Evolutionary conservation across 2,113 vertebrate genomes (phyloP).

Genomic region (Hystrix cristata): DNA sequence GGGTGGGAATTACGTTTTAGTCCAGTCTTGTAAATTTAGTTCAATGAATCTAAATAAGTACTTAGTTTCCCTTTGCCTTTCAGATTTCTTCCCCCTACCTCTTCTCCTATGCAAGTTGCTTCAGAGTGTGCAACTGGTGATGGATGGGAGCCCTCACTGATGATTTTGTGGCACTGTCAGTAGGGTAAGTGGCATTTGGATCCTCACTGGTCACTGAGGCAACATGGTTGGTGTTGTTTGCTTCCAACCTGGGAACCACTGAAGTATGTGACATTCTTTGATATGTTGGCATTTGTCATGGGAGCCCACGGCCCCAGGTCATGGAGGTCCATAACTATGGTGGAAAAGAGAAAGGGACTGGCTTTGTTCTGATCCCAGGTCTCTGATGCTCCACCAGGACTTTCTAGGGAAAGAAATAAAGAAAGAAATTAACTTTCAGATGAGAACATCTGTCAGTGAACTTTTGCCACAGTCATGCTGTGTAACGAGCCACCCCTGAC

Average conservation of each 20-base stretch:
- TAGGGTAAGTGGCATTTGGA: neutral
- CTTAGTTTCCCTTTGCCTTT: slow-evolving; percentile 14
- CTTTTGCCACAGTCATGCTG: neutral
- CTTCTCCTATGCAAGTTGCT: neutral
- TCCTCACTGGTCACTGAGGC: neutral
- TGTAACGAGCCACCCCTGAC: neutral
- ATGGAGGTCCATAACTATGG: too few relatives aligned
- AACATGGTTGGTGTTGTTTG: neutral
- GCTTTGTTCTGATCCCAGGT: neutral
- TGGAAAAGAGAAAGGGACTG: neutral
- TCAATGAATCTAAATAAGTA: slow-evolving; percentile 2
- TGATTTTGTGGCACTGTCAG: neutral
- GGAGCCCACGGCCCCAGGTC: neutral
- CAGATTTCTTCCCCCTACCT: neutral
- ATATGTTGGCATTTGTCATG: neutral
- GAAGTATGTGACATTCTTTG: neutral
- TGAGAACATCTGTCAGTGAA: slow-evolving; percentile 9
- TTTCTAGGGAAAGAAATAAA: neutral
- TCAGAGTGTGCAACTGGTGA: neutral
- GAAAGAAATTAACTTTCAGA: neutral
- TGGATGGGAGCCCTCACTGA: neutral
- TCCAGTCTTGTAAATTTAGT: neutral
- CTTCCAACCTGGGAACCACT: neutral
- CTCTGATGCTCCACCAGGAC: neutral
- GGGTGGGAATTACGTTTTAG: slow-evolving; percentile 33